A percentile compares a stretch with the other conserved stretches of the same genome.
Conservation (phyloP, 2,797 vertebrate genomes). For the Salmo trutta region DNA sequence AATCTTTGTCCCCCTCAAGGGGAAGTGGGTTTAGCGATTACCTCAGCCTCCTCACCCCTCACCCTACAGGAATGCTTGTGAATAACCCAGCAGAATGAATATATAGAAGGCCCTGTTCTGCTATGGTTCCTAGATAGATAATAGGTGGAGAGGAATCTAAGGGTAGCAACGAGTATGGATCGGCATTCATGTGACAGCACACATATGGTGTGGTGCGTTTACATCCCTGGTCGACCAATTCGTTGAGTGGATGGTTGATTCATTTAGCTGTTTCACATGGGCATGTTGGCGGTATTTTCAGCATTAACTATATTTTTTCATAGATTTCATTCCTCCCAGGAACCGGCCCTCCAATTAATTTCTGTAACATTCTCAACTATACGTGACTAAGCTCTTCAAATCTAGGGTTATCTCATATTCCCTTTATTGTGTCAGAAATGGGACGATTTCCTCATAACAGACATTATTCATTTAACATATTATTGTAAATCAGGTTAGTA, state of each 20-base stretch:
- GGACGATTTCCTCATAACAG: no score
- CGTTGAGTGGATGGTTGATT: neutral
- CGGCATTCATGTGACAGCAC: neutral
- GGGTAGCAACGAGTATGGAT: no score
- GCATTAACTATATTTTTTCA: no score
- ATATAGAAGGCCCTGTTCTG: neutral
- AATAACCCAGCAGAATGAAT: neutral
- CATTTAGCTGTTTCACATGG: neutral
- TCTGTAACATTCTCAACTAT: no score
- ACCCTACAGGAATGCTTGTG: neutral
- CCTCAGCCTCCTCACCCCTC: neutral
- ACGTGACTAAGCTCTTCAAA: no score
- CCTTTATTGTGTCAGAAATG: no score
- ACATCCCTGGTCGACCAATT: neutral
- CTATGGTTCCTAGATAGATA: neutral
- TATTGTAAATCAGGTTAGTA: no score
- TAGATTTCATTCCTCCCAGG: no score
- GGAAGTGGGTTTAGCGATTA: slow-evolving; percentile 9
- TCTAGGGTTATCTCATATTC: no score
- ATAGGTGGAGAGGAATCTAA: slow-evolving; percentile 9
- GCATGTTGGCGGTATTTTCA: no score
- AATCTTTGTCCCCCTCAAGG: slow-evolving; percentile 19
- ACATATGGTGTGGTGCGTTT: slow-evolving; percentile 15
- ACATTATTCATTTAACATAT: no score
- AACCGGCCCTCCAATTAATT: no score